Percentiles rank a stretch among this genome's conserved stretches.
Conservation (phyloP, 1,140 invertebrate species). For the Ericerus pela region DNA sequence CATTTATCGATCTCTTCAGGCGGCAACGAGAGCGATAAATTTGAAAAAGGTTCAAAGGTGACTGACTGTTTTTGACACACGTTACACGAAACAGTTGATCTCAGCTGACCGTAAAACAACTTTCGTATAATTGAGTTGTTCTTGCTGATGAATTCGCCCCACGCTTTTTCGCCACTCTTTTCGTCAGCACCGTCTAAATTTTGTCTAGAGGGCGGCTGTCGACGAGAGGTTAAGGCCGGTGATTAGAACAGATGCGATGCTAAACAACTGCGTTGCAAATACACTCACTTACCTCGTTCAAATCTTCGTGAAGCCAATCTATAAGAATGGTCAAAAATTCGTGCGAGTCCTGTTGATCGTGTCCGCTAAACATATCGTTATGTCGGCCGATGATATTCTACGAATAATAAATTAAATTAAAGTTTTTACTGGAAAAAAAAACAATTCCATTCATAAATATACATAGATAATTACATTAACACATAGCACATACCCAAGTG, state of each 20-base stretch:
- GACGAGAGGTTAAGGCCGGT: not conserved
- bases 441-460: not conserved
- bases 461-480: not conserved
- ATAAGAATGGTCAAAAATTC: slow-evolving; percentile 83
- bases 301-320: slow-evolving; percentile 79
- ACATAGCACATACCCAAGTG: not conserved
- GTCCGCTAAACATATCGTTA: slow-evolving; percentile 60
- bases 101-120: slow-evolving; percentile 76
- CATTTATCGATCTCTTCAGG: slow-evolving; percentile 37
- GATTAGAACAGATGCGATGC: not conserved
- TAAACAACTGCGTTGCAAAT: too few species aligned
- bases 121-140: slow-evolving; percentile 65
- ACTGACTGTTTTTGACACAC: slow-evolving; percentile 58
- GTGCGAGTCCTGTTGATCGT: slow-evolving; percentile 87
- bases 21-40: slow-evolving; percentile 69
- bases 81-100: slow-evolving; percentile 63
- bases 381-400: slow-evolving; percentile 56
- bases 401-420: slow-evolving; percentile 22
- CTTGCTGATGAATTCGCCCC: slow-evolving; percentile 52
- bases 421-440: slow-evolving; percentile 2
- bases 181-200: slow-evolving; percentile 29
- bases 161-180: slow-evolving; percentile 47
- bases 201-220: slow-evolving; percentile 18
- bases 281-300: slow-evolving; percentile 43
- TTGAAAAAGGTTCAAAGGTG: slow-evolving; percentile 81